A percentile compares a stretch with the other conserved stretches of the same genome.
phyloP scores from a whole-genome alignment of 2,888 invertebrate genomes.

The Drosophila tripunctata region DNA sequence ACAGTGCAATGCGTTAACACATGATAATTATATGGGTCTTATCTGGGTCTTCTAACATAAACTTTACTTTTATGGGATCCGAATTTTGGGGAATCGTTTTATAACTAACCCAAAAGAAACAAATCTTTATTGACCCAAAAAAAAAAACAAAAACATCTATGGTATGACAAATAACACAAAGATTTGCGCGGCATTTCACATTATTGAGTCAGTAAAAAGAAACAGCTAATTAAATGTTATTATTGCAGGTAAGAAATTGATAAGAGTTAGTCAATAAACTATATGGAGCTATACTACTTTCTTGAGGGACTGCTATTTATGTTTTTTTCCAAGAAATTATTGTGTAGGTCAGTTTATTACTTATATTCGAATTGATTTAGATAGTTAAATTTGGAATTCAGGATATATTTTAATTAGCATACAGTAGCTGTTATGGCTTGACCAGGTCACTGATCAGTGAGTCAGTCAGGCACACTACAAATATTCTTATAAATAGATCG shows the following conservation, averaged over 20 bases:
- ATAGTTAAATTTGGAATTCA: too few species aligned
- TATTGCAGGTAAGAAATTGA: not conserved
- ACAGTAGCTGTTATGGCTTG: not conserved
- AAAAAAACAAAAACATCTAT: slow-evolving; percentile 50
- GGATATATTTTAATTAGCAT: not conserved
- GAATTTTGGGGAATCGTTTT: slow-evolving; percentile 39
- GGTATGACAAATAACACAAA: slow-evolving; percentile 46
- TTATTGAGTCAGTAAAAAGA: slow-evolving; percentile 24
- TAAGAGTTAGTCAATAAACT: not conserved
- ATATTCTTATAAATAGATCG: not conserved
- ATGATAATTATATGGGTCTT: slow-evolving; percentile 12
- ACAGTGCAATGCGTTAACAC: slow-evolving; percentile 16
- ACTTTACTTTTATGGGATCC: slow-evolving; percentile 28
- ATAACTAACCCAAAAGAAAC: slow-evolving; percentile 8
- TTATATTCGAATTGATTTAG: not conserved
- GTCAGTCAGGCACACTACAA: not conserved
- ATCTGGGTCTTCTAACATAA: slow-evolving; percentile 26
- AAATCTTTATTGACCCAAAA: slow-evolving; percentile 3
- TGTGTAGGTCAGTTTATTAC: not conserved
- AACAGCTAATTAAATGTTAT: not conserved
- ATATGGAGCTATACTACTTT: not conserved
- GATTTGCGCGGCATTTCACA: slow-evolving; percentile 12
- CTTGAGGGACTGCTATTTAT: not conserved
- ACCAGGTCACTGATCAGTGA: not conserved
- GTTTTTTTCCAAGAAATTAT: not conserved